Conservation (phyloP, 2,888 invertebrate genomes). For the Andrena minutula region DNA sequence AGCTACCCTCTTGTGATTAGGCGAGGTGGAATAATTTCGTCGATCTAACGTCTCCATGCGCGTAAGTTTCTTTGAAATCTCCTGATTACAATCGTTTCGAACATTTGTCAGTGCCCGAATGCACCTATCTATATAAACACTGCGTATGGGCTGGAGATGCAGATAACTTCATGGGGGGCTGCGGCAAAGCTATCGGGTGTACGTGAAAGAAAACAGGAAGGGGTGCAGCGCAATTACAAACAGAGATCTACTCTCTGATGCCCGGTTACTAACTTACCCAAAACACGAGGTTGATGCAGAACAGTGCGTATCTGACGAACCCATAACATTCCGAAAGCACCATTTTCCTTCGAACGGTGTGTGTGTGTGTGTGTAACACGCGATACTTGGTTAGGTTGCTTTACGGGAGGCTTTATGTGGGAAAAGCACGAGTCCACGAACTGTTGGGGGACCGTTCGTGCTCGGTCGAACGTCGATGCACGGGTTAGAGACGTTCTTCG, state of each 20-base stretch:
- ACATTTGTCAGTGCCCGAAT: too few species aligned
- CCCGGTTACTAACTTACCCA: conserved; percentile 87
- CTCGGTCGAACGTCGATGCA: conserved; percentile 24
- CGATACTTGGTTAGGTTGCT: conserved; percentile 36
- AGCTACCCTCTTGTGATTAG: not conserved
- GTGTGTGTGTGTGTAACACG: too few species aligned
- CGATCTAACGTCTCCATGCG: too few species aligned
- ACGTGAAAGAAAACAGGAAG: conserved; percentile 1
- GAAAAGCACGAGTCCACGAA: conserved; percentile 13
- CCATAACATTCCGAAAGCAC: conserved; percentile 90
- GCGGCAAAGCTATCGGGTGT: not conserved
- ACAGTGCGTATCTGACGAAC: conserved; percentile 90
- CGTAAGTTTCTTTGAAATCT: too few species aligned
- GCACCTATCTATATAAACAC: too few species aligned
- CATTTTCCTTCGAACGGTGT: conserved; percentile 84
- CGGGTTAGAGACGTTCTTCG: not conserved
- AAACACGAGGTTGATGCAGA: conserved; percentile 90
- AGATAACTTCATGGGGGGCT: not conserved
- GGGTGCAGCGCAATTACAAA: not conserved
- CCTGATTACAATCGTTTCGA: too few species aligned
- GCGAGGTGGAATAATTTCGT: conserved; percentile 22
- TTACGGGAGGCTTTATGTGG: conserved; percentile 6
- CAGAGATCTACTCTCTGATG: not conserved
- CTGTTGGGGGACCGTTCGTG: conserved; percentile 17
- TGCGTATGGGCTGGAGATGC: not conserved